Evolutionary conservation across 1,140 invertebrate species (phyloP).

Genomic region (Gryllus bimaculatus): DNA sequence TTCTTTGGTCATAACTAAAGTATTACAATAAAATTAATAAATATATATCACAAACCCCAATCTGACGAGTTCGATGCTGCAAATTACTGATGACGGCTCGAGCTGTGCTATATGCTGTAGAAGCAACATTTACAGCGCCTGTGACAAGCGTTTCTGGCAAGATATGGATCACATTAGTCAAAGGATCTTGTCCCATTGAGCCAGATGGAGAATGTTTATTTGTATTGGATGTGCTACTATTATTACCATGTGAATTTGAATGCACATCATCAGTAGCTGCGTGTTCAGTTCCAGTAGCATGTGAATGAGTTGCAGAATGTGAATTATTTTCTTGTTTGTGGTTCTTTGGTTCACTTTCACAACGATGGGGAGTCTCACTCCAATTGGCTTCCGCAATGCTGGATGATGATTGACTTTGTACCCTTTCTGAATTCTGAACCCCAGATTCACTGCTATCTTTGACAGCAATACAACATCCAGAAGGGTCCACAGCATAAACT

Average conservation of each 20-base stretch:
- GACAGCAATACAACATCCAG: not conserved
- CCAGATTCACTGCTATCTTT: not conserved
- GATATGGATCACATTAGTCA: constrained; percentile 14
- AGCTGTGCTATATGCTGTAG: constrained; percentile 33
- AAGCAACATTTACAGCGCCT: constrained; percentile 34
- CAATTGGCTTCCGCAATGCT: not conserved
- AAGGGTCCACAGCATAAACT: constrained; percentile 9
- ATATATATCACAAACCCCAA: not conserved
- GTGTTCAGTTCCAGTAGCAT: not conserved
- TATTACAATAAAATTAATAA: not conserved
- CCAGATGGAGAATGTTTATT: too few relatives aligned
- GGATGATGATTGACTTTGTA: not conserved
- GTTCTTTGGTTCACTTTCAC: too few relatives aligned
- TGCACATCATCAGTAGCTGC: not conserved
- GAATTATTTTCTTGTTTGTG: not conserved
- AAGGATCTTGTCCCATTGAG: not conserved
- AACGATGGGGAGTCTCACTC: too few relatives aligned
- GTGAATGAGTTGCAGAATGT: not conserved
- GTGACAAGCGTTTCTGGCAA: constrained; percentile 31
- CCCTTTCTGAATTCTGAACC: not conserved
- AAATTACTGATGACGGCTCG: constrained; percentile 31
- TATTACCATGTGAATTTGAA: not conserved
- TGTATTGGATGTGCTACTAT: not conserved
- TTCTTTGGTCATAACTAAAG: not conserved
- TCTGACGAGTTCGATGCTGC: not conserved